Conservation (phyloP, 2,113 vertebrate species). For the Macaca fascicularis region DNA sequence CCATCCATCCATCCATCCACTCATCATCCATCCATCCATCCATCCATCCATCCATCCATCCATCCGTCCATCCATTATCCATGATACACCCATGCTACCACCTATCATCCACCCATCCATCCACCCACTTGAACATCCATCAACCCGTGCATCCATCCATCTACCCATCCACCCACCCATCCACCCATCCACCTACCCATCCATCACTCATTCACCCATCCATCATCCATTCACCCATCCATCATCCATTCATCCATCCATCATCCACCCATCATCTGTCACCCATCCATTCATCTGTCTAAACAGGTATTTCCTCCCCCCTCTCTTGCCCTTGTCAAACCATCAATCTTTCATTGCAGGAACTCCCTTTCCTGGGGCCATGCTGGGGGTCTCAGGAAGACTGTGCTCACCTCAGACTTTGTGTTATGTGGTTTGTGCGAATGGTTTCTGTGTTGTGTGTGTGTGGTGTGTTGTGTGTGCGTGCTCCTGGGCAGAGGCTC, state of each 20-base stretch:
- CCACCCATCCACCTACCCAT: neutral
- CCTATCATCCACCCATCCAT: neutral
- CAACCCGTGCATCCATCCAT: neutral
- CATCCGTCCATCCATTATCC: neutral
- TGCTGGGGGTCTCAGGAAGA: neutral
- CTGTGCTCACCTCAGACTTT: neutral
- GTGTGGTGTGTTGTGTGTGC: neutral
- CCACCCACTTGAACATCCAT: accelerated
- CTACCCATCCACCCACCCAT: neutral
- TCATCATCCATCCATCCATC: neutral
- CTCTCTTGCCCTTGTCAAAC: neutral
- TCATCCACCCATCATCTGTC: too few relatives aligned
- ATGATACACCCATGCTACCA: too few relatives aligned
- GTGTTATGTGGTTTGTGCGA: neutral
- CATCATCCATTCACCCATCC: neutral
- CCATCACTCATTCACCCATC: neutral
- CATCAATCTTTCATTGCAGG: too few relatives aligned
- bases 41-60: too few relatives aligned
- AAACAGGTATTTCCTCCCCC: neutral
- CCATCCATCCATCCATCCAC: neutral
- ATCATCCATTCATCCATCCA: neutral
- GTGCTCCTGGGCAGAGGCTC: neutral
- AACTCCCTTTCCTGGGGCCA: neutral
- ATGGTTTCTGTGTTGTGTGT: neutral
- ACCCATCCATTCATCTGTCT: too few relatives aligned